Evolutionary conservation across 2,113 vertebrate genomes (phyloP).

Genomic region (Scomber colias): DNA sequence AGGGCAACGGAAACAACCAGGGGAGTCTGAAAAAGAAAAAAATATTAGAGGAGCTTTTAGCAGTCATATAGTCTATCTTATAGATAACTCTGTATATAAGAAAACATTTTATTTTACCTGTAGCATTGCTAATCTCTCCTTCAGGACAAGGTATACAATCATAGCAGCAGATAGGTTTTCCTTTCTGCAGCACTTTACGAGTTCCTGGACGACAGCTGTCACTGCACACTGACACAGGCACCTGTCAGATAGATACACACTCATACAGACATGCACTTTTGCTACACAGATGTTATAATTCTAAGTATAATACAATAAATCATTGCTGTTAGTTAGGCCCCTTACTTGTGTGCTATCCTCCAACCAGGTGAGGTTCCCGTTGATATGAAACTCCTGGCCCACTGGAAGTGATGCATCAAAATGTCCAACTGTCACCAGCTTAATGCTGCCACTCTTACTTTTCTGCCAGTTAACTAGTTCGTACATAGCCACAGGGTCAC

Average conservation of each 20-base stretch:
- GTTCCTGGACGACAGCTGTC: constrained; percentile 75
- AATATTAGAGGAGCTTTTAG: neutral
- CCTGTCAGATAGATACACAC: too few species aligned
- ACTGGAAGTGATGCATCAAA: constrained; percentile 74
- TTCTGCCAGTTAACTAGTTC: constrained; percentile 82
- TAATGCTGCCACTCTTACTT: constrained; percentile 37
- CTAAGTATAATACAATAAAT: too few species aligned
- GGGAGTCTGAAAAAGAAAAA: constrained; percentile 66
- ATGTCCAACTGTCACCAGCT: constrained; percentile 72
- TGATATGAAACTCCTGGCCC: constrained; percentile 69
- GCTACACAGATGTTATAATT: too few species aligned
- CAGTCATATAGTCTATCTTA: neutral
- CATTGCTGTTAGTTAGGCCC: neutral
- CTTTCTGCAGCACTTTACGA: constrained; percentile 75
- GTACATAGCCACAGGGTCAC: constrained; percentile 78
- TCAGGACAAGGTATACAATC: constrained; percentile 80
- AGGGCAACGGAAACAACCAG: constrained; percentile 70
- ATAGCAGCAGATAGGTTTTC: constrained; percentile 79
- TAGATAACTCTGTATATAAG: neutral
- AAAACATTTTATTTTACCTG: constrained; percentile 63
- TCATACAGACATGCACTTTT: too few species aligned
- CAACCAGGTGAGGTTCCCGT: constrained; percentile 71
- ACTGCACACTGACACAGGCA: constrained; percentile 75
- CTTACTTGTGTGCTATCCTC: constrained; percentile 60
- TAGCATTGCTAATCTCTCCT: constrained; percentile 81